Evolutionary conservation across 2,113 vertebrate genomes (phyloP).

Genomic region (Sphaerodactylus townsendi): DNA sequence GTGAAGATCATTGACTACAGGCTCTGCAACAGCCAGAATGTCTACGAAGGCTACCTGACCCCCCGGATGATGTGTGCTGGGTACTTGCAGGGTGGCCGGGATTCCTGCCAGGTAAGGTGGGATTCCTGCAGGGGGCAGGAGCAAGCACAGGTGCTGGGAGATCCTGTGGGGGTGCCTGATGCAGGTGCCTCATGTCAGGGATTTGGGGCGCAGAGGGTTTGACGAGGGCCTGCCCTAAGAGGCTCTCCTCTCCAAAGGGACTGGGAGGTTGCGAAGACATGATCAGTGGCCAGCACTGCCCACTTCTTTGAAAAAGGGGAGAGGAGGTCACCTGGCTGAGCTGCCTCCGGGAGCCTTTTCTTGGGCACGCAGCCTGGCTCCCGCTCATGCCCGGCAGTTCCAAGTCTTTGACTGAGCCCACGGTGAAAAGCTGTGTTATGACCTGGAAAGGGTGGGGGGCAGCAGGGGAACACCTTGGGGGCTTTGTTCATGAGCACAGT

Average conservation of each 20-base stretch:
- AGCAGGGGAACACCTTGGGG: too few species aligned
- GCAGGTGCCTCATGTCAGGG: background rate
- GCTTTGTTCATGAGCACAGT: background rate
- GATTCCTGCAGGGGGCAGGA: too few species aligned
- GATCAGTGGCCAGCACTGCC: background rate
- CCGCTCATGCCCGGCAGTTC: too few species aligned
- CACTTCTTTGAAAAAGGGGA: background rate
- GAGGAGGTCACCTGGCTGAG: background rate
- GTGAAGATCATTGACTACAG: slow-evolving; percentile 80
- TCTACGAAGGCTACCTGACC: slow-evolving; percentile 81
- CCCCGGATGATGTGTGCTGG: slow-evolving; percentile 90
- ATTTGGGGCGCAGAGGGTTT: background rate
- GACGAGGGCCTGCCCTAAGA: too few species aligned
- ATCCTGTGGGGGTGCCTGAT: too few species aligned
- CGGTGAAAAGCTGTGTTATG: too few species aligned
- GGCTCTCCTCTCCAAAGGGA: too few species aligned
- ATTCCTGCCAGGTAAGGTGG: slow-evolving; percentile 89
- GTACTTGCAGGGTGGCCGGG: slow-evolving; percentile 81
- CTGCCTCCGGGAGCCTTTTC: background rate
- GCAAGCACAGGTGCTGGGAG: background rate
- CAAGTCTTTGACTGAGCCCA: too few species aligned
- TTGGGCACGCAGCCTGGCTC: background rate
- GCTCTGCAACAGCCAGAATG: slow-evolving; percentile 78
- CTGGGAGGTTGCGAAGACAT: background rate
- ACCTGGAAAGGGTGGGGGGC: too few species aligned